These are phyloP conservation scores for Esperia sulphurella DNA, from an alignment of 2,888 invertebrate species.

Conservation along the genomic window DNA sequence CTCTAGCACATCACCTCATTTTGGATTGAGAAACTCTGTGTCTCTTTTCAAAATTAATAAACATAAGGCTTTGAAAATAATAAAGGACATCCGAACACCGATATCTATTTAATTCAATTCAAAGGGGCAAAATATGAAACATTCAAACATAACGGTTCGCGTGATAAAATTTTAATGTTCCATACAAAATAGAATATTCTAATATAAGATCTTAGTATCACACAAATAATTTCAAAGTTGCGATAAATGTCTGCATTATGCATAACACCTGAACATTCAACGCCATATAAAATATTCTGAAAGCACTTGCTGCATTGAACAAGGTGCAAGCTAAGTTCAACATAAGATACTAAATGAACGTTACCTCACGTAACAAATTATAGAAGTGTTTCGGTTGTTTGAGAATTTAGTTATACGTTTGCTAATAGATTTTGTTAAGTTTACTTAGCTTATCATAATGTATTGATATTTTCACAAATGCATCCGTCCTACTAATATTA, in stretches of 20 bases:
- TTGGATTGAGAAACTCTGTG: too few species aligned
- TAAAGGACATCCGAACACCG: too few species aligned
- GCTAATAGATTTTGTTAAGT: background rate
- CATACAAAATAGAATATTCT: too few species aligned
- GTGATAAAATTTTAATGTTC: too few species aligned
- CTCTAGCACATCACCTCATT: too few species aligned
- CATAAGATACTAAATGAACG: conserved; percentile 18
- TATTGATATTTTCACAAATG: too few species aligned
- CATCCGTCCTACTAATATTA: too few species aligned
- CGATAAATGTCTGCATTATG: background rate
- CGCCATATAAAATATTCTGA: conserved; percentile 1
- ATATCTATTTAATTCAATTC: background rate
- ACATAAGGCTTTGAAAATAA: too few species aligned
- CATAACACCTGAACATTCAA: background rate
- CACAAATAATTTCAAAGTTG: background rate
- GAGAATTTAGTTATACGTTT: background rate
- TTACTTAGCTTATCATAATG: background rate
- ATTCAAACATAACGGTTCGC: too few species aligned
- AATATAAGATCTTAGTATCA: background rate
- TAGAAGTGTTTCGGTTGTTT: conserved; percentile 12
- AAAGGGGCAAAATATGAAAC: too few species aligned
- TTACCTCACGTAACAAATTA: conserved; percentile 18
- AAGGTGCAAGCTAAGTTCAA: background rate
- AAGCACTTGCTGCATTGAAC: background rate
- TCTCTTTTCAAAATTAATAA: too few species aligned